Percentiles rank a stretch among this genome's conserved stretches.
phyloP scores from a whole-genome alignment of 2,888 invertebrate genomes.

The Rhingia campestris region DNA sequence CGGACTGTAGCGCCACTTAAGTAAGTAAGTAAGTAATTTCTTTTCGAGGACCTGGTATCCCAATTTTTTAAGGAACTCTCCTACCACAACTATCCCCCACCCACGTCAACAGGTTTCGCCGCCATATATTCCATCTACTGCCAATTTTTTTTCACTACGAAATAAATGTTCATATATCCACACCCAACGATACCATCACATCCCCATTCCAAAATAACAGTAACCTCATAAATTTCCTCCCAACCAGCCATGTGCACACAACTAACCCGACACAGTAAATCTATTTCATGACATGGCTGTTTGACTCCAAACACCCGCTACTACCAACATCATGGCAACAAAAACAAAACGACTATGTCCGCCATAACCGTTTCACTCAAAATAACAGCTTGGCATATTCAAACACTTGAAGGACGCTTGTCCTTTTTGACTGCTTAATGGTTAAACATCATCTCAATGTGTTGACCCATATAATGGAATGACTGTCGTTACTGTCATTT shows the following conservation, averaged over 20 bases:
- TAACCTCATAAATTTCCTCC: background rate
- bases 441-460: constrained; percentile 38
- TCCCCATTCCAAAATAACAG: background rate
- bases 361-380: constrained; percentile 20
- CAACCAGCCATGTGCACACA: background rate
- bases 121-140: too few species aligned
- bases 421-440: constrained; percentile 40
- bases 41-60: too few species aligned
- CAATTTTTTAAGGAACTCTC: too few species aligned
- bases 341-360: background rate
- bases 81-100: too few species aligned
- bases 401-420: constrained; percentile 18
- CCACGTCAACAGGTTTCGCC: too few species aligned
- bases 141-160: too few species aligned
- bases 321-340: background rate
- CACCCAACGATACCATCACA: background rate
- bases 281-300: background rate
- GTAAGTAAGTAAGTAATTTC: too few species aligned
- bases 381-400: constrained; percentile 9
- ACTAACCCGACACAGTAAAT: background rate
- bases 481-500: constrained; percentile 31
- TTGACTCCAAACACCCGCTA: background rate
- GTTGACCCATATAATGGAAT: constrained; percentile 49
- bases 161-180: too few species aligned
- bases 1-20: too few species aligned